Percentiles rank a stretch among this genome's conserved stretches.
These are phyloP conservation scores for Xyliphius kryptos DNA, from an alignment of 2,113 vertebrate species.

Conservation along the genomic window DNA sequence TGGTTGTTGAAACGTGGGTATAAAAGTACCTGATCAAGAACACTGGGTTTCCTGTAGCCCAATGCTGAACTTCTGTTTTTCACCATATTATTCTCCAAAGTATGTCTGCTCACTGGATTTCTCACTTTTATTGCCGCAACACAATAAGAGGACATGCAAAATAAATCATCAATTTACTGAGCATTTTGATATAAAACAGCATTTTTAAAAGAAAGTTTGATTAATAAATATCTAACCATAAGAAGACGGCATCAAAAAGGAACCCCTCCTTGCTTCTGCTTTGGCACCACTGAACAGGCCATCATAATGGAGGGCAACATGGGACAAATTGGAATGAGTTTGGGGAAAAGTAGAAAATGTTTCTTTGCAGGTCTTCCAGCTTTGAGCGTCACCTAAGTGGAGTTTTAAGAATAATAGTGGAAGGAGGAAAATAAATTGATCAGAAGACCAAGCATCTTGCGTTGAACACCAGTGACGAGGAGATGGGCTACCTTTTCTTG, in stretches of 20 bases:
- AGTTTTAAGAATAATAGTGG: too few relatives aligned
- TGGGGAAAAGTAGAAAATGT: slow-evolving; percentile 41
- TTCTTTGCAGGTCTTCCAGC: slow-evolving; percentile 38
- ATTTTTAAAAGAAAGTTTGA: too few relatives aligned
- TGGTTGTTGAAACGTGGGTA: too few relatives aligned
- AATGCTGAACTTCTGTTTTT: slow-evolving; percentile 50
- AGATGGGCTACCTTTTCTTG: too few relatives aligned
- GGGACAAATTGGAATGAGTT: slow-evolving; percentile 42
- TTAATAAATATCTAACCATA: too few relatives aligned
- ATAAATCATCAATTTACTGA: too few relatives aligned
- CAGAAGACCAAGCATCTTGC: too few relatives aligned
- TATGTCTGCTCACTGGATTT: slow-evolving; percentile 46
- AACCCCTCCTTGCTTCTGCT: slow-evolving; percentile 45
- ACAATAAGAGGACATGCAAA: too few relatives aligned
- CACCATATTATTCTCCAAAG: slow-evolving; percentile 47
- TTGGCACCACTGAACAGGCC: slow-evolving; percentile 50
- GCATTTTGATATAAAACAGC: too few relatives aligned
- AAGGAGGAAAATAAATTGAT: too few relatives aligned
- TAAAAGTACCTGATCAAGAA: slow-evolving; percentile 66
- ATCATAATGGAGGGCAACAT: slow-evolving; percentile 45
- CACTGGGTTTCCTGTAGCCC: slow-evolving; percentile 49
- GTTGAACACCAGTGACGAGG: too few relatives aligned
- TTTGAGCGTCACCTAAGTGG: slow-evolving; percentile 46
- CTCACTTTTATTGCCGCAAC: slow-evolving; percentile 30
- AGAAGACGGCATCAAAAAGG: slow-evolving; percentile 44